These are phyloP conservation scores for Holothuria scabra DNA, from an alignment of 53 echinoderm and acorn worm genomes.

Conservation along the genomic window DNA sequence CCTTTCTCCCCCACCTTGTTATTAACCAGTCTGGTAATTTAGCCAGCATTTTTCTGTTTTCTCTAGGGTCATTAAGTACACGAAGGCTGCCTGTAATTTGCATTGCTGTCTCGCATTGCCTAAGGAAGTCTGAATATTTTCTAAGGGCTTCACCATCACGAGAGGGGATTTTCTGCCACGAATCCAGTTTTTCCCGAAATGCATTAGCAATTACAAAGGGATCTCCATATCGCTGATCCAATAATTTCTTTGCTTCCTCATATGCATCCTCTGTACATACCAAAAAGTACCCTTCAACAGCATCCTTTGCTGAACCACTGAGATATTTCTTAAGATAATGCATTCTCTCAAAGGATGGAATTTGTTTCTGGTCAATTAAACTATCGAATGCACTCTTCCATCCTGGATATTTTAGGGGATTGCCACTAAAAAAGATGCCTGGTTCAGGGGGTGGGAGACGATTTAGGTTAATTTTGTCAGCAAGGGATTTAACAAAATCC, in stretches of 20 bases:
- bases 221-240: slow-evolving; percentile 32
- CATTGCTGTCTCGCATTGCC: slow-evolving; percentile 14
- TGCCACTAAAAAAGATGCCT: slow-evolving; percentile 1
- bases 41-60: slow-evolving; percentile 5
- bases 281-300: slow-evolving; percentile 13
- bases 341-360: too few species aligned
- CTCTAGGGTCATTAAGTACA: too few species aligned
- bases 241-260: background rate
- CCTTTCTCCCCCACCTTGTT: slow-evolving; percentile 20
- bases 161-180: slow-evolving; percentile 8
- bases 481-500: background rate
- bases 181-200: slow-evolving; percentile 2
- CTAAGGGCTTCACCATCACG: slow-evolving; percentile 7
- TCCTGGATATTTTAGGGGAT: slow-evolving; percentile 1
- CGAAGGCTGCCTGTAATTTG: background rate
- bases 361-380: slow-evolving; percentile 7
- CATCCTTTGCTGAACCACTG: slow-evolving; percentile 3
- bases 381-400: slow-evolving; percentile 16
- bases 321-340: slow-evolving; percentile 27
- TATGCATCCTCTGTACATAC: background rate
- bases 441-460: slow-evolving; percentile 16
- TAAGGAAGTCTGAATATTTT: background rate
- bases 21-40: slow-evolving; percentile 19
- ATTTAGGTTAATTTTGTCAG: background rate
- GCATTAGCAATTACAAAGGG: too few species aligned